Evolutionary conservation across 2,113 vertebrate species (phyloP), one percentile per base, ranked within the genome.

Genomic region (Anser brachyrhynchus): DNA sequence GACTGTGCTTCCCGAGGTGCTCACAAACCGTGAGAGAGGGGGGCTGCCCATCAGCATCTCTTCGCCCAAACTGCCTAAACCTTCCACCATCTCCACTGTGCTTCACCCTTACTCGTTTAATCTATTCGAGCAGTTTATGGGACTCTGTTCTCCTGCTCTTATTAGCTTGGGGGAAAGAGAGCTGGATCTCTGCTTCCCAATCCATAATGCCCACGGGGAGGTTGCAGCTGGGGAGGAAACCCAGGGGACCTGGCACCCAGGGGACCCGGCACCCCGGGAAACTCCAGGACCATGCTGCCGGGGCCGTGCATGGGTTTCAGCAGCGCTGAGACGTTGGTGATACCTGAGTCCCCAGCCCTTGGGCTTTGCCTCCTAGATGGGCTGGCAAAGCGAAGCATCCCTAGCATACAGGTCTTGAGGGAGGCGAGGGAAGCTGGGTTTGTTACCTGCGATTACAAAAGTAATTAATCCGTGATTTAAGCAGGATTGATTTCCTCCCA

Each of bases 381-480:
- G 23, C 54, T 82, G 64, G 41, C 77, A 90, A 87, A 70, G 31
- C 17, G 65, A 75, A 92, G 37, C 67, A 75, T 74, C 52, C 39
- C 31, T 22, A 1, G 17, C 39, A 76, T 22, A 7, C 14, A 7
- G 67, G 20, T 57, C 87, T 70, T 25, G 28, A 67, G 69, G 86
- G 55, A 80, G 46, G 61, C 49, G 35, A 71, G 49, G 33, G 55
- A 78, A 59, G 46, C 15, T 72, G 49, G 51, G 9, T 7, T 41
- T 79, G 71, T 80, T 78, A 87, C 91, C 91, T 90, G 79, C 62
- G 71, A 84, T 94, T 84, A 44, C 71, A 25, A 4, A 89, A 51
- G 73, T 64, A 73, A 87, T 54, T 23, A 75, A 91, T 94, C 87
- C 69, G 20, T 77, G 62, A 39, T 71, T 92, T 93, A 88, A 90